Evolutionary conservation across 2,797 vertebrate genomes (phyloP), one percentile per base, ranked within the genome.

Genomic region (Gallinago stenura): DNA sequence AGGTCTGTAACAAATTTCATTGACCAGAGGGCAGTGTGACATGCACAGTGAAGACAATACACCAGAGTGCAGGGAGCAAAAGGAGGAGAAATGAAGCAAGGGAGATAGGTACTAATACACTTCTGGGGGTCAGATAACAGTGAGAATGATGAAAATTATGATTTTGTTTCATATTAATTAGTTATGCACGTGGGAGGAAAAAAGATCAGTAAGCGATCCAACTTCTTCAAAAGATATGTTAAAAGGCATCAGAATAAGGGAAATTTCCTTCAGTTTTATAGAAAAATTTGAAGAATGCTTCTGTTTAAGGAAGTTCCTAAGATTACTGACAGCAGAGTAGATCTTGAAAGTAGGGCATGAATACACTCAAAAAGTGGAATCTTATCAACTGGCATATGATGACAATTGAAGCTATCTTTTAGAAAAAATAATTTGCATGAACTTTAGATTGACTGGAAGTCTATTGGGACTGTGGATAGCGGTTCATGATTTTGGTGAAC

Each of bases 131-230:
- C 19, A 15, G 10, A 24, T 17, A 30, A 30, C 12, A 28, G 26
- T 50, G 28, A 39, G 21, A 43, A 31, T 30, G 13, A 24, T 21
- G 18, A 13, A 70, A 66, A 19, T 10, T 9, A 8, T 31, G 1
- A 28, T 37, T 69, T 58, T 3, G 3, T 4, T 43, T 64, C 6
- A 7, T 46, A 30, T 26, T 53, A 22, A 30, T 65, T 79, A 66
- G 14, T 21, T 57, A 1, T n/a, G 14, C 2, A 15, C 15, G 2
- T 5, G 1, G 2, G 4, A 1, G 3, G 4, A 7, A 5, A 20
- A 18, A 54, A 20, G 1, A 20, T 46, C 25, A 12, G 22, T 35
- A n/a, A 56, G 5, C 10, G 39, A 51, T 39, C 8, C 12, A 35
- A 18, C 16, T 69, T 10, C 37, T 57, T 43, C 15, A 19, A 22